These are phyloP conservation scores for Amblyornis subalaris DNA, from an alignment of 2,113 vertebrate species.

Conservation along the genomic window DNA sequence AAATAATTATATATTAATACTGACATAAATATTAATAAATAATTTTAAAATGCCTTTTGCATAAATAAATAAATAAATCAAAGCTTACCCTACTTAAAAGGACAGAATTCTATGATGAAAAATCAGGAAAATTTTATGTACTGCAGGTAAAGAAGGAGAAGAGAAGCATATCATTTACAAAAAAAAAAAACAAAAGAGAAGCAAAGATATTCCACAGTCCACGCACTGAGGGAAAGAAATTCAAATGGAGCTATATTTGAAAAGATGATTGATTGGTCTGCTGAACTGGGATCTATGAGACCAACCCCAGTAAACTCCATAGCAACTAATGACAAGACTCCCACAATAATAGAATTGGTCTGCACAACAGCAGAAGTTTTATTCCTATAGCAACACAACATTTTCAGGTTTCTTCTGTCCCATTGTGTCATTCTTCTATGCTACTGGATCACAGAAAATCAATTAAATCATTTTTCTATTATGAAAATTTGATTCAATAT, in stretches of 20 bases:
- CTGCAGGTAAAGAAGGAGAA: neutral
- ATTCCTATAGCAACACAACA: neutral
- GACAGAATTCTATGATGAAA: neutral
- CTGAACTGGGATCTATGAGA: neutral
- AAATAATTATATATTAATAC: neutral
- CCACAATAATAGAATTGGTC: neutral
- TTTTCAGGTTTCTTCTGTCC: neutral
- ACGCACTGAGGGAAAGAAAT: neutral
- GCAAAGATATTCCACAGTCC: neutral
- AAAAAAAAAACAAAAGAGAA: neutral
- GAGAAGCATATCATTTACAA: neutral
- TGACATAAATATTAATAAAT: neutral
- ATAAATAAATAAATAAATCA: neutral
- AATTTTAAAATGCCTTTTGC: neutral
- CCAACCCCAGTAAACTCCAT: neutral
- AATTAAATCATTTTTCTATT: neutral
- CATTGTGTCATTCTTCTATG: neutral
- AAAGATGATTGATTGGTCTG: neutral
- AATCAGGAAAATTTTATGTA: neutral
- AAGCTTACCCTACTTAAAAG: neutral
- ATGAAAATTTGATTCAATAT: neutral
- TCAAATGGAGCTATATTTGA: neutral
- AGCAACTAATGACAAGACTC: neutral
- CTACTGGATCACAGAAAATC: neutral
- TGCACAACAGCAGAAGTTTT: neutral